Evolutionary conservation across 2,888 invertebrate genomes (phyloP), one percentile per base, ranked within the genome.

Genomic region (Sinotaia quadrata): DNA sequence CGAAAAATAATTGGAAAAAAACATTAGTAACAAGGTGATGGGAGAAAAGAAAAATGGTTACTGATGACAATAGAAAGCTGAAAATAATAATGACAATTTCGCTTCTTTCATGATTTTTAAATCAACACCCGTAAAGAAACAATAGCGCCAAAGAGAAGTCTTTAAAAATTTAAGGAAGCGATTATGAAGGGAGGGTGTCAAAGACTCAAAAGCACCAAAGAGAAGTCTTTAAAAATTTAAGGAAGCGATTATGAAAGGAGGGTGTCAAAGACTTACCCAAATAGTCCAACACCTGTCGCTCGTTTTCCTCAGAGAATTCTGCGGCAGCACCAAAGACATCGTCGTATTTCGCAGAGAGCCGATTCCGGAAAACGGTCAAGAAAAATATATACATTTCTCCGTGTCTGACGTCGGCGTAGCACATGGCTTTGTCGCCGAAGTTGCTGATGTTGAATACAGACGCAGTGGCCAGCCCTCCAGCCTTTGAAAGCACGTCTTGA

Each of bases 321-420:
- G 80, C 78, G 0, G 80, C 81, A 3, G 87, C 87, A 12, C 87
- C 87, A 68, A 87, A 87, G 27, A 87, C 81, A 71, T 87, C 87
- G 69, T 87, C 87, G 73, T 87, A 87, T 71, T 85, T 85, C 5
- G 85, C 87, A 1, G 86, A 84, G 36, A 87, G 72, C 34, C 83
- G 74, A 15, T 77, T 79, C 54, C 83, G 78, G 62, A 78, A 85
- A 4, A 80, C 74, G 15, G 85, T 85, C 67, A 86, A 67, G 67
- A 87, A 87, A 5, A 87, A 71, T n/a, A 87, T 77, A 72, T 87
- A 87, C 4, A 74, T 77, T 62, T 81, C 77, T 5, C 83, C 85
- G 5, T 73, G 75, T 27, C 66, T 67, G 3, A 87, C 82, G 68
- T 87, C 86, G 4, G 87, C 82, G 68, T 86, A 86, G 66, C 87